Evolutionary conservation across 1,140 invertebrate genomes (phyloP), one percentile per base, ranked within the genome.

Genomic region (Drosophila sturtevanti): DNA sequence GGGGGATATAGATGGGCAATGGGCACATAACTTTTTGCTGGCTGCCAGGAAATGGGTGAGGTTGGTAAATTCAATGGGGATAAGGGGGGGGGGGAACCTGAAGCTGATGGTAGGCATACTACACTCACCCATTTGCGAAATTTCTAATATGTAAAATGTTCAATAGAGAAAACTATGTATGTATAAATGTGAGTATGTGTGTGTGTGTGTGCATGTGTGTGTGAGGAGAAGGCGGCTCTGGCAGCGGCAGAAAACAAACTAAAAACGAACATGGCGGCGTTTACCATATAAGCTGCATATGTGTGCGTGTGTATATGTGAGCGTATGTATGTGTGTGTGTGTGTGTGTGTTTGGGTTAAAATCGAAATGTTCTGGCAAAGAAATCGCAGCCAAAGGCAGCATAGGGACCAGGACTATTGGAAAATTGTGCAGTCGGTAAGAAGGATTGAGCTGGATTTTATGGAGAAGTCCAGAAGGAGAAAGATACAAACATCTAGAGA

Each of bases 71-170:
- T 6, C 58, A 1, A 31, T 6, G 27, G 22, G n/a, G 27, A 58
- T 4, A 31, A 31, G 27, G 22, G n/a, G 27, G 63, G 16, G 5
- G 27, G 5, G 27, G 27, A 4, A 2, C 2, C 2, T 31, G 27
- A 31, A 31, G 27, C 27, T 31, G 27, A 31, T 31, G 27, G 56
- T 77, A 68, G 64, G 74, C 74, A 60, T 65, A 77, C 52, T 63
- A 72, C 67, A 77, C 66, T 82, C 77, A 79, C 79, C 84, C 82
- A 87, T 89, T 87, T 87, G 76, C 84, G 62, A 87, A 87, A 89
- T 81, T 87, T 87, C 84, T 87, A 87, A 87, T 87, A 87, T 87
- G 84, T 87, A 87, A 87, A 87, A 87, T 87, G 84, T 87, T 87
- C 84, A 87, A 87, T 89, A 89, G 84, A 89, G 84, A 87, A 87